Conservation (phyloP, 2,797 vertebrate genomes). For the Petrocephalus sullivani region DNA sequence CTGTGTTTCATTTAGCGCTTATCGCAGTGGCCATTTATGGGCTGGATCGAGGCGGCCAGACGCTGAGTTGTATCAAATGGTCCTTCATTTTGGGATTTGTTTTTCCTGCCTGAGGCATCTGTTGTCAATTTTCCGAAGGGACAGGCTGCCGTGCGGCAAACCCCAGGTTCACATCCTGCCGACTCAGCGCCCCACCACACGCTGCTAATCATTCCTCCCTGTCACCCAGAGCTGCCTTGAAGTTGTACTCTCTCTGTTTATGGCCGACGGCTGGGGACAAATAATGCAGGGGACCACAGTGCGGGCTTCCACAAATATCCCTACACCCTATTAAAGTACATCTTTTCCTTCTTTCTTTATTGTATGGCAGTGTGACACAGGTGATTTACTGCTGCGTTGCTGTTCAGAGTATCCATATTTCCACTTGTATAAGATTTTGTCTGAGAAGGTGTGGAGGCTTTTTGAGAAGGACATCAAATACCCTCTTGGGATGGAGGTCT, state of each 20-base stretch:
- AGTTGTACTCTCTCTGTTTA: background rate
- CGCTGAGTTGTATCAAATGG: slow-evolving; percentile 50
- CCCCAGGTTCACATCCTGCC: slow-evolving; percentile 27
- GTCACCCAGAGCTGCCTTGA: background rate
- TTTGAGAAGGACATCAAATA: background rate
- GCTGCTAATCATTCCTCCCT: slow-evolving; percentile 24
- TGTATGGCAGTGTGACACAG: background rate
- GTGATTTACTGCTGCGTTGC: background rate
- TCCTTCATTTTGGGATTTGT: slow-evolving; percentile 59
- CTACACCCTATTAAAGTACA: background rate
- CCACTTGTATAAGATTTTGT: slow-evolving; percentile 22
- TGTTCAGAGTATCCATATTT: background rate
- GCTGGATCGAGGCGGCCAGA: slow-evolving; percentile 44
- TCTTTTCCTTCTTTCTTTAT: background rate
- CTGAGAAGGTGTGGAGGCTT: slow-evolving; percentile 6
- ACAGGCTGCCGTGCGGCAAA: slow-evolving; percentile 49
- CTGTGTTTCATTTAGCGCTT: slow-evolving; percentile 59
- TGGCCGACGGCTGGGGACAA: background rate
- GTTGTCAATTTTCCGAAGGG: slow-evolving; percentile 58
- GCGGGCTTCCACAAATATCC: background rate
- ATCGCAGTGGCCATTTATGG: slow-evolving; percentile 49
- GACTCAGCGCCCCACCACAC: slow-evolving; percentile 22
- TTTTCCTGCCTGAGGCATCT: slow-evolving; percentile 58
- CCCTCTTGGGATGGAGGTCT: background rate
- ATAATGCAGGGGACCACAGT: background rate